phyloP scores from a whole-genome alignment of 1,140 invertebrate species.

The Pristionchus pacificus region DNA sequence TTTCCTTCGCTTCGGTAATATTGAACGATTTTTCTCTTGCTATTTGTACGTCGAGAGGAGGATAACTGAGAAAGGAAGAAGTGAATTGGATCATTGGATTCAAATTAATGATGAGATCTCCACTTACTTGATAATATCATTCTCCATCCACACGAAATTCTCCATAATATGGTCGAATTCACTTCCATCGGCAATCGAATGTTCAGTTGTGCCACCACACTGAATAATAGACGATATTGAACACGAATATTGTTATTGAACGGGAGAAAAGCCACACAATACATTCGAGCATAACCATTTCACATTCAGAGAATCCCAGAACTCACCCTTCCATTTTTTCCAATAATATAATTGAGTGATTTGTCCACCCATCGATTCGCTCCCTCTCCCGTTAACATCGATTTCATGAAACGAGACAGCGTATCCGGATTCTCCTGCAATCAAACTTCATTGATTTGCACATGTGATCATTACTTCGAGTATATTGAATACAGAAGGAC shows the following conservation, averaged over 20 bases:
- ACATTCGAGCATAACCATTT: background rate
- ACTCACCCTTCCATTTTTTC: conserved; percentile 94
- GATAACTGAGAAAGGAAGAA: conserved; percentile 14
- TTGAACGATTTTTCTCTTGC: conserved; percentile 10
- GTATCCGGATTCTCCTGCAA: conserved; percentile 22
- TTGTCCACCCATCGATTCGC: conserved; percentile 94
- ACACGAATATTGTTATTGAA: background rate
- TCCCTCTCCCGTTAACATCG: conserved; percentile 82
- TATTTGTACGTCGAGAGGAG: conserved; percentile 26
- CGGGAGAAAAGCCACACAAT: too few relatives aligned
- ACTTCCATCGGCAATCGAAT: conserved; percentile 69
- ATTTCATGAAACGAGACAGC: conserved; percentile 24
- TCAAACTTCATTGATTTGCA: too few relatives aligned
- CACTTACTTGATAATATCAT: conserved; percentile 18
- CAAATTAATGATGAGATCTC: too few relatives aligned
- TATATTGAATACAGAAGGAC: background rate
- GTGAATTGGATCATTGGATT: too few relatives aligned
- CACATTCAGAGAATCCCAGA: background rate
- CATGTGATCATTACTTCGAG: too few relatives aligned
- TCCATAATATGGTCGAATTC: conserved; percentile 48
- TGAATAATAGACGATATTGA: conserved; percentile 38
- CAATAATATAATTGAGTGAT: conserved; percentile 87
- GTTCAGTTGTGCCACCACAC: conserved; percentile 85
- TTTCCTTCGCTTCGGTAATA: conserved; percentile 14
- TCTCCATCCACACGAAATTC: conserved; percentile 36